Base-by-base conservation (phyloP, 1,140 invertebrate species). In the Nasonia longicornis region DNA sequence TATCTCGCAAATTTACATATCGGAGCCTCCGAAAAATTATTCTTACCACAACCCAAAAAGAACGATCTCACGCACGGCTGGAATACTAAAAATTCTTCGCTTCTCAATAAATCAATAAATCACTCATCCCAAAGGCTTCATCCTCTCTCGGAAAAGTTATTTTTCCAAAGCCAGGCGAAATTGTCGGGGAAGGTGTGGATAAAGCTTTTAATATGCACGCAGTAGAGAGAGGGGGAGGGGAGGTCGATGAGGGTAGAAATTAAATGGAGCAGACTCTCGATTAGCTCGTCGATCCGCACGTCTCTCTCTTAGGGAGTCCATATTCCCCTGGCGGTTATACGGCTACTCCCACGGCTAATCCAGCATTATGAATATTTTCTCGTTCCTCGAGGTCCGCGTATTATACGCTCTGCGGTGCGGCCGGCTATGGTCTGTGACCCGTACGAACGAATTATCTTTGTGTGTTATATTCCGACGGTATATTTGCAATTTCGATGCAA, bases 301-400 rank as follows among this genome's bases (percentile, higher is more conserved):
- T 80, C 67, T 79, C 48, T 74, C 74, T 66, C 76, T 35, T 31
- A 38, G 45, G 38, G 35, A 66, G 45, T 16, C n/a, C 4, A 29
- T 77, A 77, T 76, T 86, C 82, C 83, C 82, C 80, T 66, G 81
- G 70, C 71, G 80, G 79, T 70, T 48, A 64, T 78, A 81, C 64
- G 71, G 71, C 83, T 8, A 10, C 38, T 84, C 78, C 67, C 84
- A 66, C 77, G 84, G 82, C 84, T 85, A 86, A 85, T 86, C 85
- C 84, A 80, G 83, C 82, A 84, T 86, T 85, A 86, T 85, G 85
- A 86, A 86, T 86, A 86, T 85, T 85, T 84, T 69, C 85, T 82
- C 79, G 77, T 83, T 85, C 70, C 79, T 20, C 20, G 52, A 58
- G 52, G 6, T 1, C 6, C 52, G 14, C 7, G 45, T 10, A 14